These are phyloP conservation scores for Sminthurides aquaticus DNA, from an alignment of 2,888 invertebrate genomes.

Conservation along the genomic window DNA sequence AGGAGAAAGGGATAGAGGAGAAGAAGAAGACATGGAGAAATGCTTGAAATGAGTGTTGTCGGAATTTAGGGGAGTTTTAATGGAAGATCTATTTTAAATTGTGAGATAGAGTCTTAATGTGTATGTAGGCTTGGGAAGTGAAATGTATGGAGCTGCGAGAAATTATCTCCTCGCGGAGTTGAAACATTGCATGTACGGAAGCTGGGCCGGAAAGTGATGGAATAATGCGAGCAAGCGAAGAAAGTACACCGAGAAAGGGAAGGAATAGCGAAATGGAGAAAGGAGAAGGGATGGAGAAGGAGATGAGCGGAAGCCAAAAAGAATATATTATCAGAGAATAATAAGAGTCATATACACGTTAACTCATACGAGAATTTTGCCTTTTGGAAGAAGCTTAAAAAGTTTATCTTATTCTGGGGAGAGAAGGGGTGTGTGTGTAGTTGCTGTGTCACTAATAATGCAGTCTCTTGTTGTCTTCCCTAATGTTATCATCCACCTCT, in stretches of 20 bases:
- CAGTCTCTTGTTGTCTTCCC: too few species aligned
- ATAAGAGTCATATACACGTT: slow-evolving; percentile 1
- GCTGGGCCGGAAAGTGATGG: background rate
- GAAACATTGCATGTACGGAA: background rate
- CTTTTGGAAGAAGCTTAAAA: slow-evolving; percentile 1
- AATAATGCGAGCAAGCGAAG: background rate
- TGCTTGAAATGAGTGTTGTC: background rate
- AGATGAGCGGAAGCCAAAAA: slow-evolving; percentile 9
- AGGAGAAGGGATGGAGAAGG: background rate
- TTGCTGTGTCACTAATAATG: too few species aligned
- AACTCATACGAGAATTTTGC: background rate
- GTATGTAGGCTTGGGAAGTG: too few species aligned
- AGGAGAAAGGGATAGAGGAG: too few species aligned
- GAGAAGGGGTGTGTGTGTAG: background rate
- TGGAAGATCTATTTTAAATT: background rate
- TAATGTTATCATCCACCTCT: too few species aligned
- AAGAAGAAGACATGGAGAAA: background rate
- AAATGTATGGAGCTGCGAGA: too few species aligned
- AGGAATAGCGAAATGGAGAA: background rate
- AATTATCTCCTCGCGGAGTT: background rate
- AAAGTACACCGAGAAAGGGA: background rate
- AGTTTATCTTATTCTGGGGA: background rate
- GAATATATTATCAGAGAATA: background rate
- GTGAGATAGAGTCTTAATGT: background rate
- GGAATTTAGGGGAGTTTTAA: background rate